These are phyloP conservation scores for Anagrus nilaparvatae DNA, from an alignment of 1,140 invertebrate species.

Conservation along the genomic window DNA sequence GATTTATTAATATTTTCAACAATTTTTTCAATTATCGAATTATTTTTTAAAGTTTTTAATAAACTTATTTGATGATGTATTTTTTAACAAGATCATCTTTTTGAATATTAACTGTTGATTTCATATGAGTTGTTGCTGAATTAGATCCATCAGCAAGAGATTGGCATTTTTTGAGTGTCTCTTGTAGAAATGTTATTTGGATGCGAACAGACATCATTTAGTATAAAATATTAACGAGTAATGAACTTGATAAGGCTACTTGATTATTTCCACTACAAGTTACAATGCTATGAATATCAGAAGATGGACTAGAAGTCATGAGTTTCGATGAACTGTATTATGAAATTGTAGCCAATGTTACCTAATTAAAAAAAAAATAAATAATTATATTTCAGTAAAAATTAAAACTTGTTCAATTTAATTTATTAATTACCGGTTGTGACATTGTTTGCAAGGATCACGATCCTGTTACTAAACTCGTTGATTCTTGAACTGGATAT, in stretches of 20 bases:
- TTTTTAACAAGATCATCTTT: slow-evolving; percentile 36
- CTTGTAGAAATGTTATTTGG: slow-evolving; percentile 12
- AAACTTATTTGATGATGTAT: no score
- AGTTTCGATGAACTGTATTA: slow-evolving; percentile 30
- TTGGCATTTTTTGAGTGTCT: slow-evolving; percentile 39
- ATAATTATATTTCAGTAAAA: no score
- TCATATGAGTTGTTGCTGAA: slow-evolving; percentile 36
- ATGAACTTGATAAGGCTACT: slow-evolving; percentile 73
- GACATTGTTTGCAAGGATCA: slow-evolving; percentile 26
- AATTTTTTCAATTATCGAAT: slow-evolving; percentile 20
- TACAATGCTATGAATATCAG: slow-evolving; percentile 23
- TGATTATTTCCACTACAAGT: slow-evolving; percentile 37
- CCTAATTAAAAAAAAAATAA: no score
- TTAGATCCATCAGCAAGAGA: slow-evolving; percentile 38
- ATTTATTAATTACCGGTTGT: slow-evolving; percentile 21
- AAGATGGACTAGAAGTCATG: slow-evolving; percentile 34
- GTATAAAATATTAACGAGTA: slow-evolving; percentile 82
- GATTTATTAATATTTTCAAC: no score
- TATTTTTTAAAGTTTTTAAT: slow-evolving; percentile 25
- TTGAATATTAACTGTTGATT: slow-evolving; percentile 35
- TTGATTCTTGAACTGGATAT: slow-evolving; percentile 30
- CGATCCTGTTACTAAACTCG: slow-evolving; percentile 23
- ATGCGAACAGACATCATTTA: slow-evolving; percentile 64
- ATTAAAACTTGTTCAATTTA: no score
- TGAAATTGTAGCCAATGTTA: slow-evolving; percentile 23